phyloP scores from a whole-genome alignment of 37 sponge, comb jelly and placozoan genomes.

The Ephydatia muelleri region DNA sequence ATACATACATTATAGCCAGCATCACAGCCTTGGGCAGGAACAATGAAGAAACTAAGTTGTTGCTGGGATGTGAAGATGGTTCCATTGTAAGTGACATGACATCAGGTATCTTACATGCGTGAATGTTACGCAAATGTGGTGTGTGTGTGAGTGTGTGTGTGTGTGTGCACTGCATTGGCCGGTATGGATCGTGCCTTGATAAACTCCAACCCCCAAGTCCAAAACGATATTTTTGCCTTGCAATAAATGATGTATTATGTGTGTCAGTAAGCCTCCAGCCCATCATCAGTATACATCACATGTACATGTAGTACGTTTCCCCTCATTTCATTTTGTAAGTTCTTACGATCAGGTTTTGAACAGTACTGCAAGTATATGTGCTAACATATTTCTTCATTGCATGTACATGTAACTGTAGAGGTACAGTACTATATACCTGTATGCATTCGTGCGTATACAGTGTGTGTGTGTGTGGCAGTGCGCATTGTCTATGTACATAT shows the following conservation, averaged over 20 bases:
- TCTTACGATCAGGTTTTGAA: not conserved
- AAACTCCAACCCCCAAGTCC: too few species aligned
- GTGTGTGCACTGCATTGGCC: too few species aligned
- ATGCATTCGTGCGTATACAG: not conserved
- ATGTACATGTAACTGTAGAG: not conserved
- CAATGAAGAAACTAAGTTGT: constrained; percentile 45
- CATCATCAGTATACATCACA: too few species aligned
- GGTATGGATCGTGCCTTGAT: too few species aligned
- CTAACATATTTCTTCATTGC: not conserved
- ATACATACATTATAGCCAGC: not conserved
- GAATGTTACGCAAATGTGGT: not conserved
- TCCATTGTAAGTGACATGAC: constrained; percentile 65
- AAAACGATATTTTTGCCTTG: too few species aligned
- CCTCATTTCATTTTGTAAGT: too few species aligned
- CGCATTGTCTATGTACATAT: not conserved
- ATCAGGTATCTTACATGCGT: too few species aligned
- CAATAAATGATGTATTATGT: too few species aligned
- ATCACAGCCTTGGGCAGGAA: constrained; percentile 22
- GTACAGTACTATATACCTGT: not conserved
- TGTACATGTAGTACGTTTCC: too few species aligned
- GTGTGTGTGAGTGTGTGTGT: not conserved
- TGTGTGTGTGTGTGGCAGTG: not conserved
- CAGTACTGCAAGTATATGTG: not conserved
- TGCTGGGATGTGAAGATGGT: constrained; percentile 66
- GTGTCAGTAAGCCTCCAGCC: too few species aligned